Evolutionary conservation across 2,113 vertebrate genomes (phyloP), one percentile per base, ranked within the genome.

Genomic region (Vimba vimba): DNA sequence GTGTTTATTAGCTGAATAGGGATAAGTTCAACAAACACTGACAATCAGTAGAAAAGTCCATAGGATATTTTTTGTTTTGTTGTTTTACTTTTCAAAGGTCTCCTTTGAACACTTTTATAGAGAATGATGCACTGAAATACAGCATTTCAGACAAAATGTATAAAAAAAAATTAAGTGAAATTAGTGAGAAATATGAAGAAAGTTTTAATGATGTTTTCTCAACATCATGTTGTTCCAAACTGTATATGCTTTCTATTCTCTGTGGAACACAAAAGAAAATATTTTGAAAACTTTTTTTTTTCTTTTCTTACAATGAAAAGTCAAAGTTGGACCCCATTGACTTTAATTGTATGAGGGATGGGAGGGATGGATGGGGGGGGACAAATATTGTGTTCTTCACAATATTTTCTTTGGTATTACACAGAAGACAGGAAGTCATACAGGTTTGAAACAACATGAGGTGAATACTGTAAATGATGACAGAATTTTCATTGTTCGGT

Each of bases 1-100:
- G 62, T 79, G 66, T 43, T 12, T 45, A 25, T 81, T 75, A 50
- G 25, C 25, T 85, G 36, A 68, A 69, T 69, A 69, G 7, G 19
- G 27, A 82, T 52, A 27, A 82, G 62, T 36, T 52, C 19, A 69
- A 82, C 57, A 33, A 82, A 69, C 45, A 68, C 45, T 69, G 62
- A 68, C 62, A 36, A 68, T 68, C 59, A 68, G 66, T 39, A 66
- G 60, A 27, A 45, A 50, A 81, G 79, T 66, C 25, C 60, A 66
- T 66, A 43, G 59, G 23, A 80, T 25, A 39, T 19, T 52, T n/a
- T 27, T 81, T 66, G 45, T 39, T 50, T 76, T 10, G 2, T 81
- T 64, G n/a, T 80, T 59, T 17, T 50, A 3, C 9, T 77, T 77
- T 30, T 10, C 17, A 77, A 79, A 62, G 12, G 33, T 62, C 23